Conservation (phyloP, 2,113 vertebrate species). For the Dermatemys mawii region DNA sequence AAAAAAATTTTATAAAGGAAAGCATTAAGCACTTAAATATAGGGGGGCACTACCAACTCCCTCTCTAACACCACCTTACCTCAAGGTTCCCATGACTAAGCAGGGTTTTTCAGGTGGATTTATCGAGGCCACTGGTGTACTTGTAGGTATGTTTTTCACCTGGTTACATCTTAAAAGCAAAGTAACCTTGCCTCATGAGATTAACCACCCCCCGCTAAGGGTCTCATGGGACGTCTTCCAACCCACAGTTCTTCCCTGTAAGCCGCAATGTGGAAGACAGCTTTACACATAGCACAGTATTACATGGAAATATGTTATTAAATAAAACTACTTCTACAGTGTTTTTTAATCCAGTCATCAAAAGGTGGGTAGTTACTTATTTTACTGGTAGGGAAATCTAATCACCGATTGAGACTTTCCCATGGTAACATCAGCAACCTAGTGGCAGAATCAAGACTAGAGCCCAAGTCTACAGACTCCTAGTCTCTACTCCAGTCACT, state of each 20-base stretch:
- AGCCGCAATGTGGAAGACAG: not conserved
- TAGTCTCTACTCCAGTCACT: rapidly evolving
- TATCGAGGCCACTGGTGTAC: not conserved
- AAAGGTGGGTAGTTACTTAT: not conserved
- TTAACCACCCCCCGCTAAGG: not conserved
- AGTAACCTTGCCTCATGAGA: not conserved
- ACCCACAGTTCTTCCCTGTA: not conserved
- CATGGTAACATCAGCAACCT: not conserved
- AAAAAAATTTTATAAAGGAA: not conserved
- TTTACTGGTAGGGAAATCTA: not conserved
- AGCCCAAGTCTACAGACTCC: rapidly evolving
- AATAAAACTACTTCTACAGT: not conserved
- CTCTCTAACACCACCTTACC: not conserved
- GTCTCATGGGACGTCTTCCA: not conserved
- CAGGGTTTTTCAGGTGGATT: not conserved
- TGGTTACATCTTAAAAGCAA: rapidly evolving
- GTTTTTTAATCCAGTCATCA: not conserved
- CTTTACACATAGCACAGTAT: not conserved
- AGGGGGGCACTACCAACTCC: too few relatives aligned
- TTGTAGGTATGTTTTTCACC: not conserved
- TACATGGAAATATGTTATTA: not conserved
- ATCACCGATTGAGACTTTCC: not conserved
- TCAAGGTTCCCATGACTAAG: not conserved
- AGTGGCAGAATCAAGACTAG: not conserved
- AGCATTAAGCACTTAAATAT: not conserved